Evolutionary conservation across 2,888 invertebrate species (phyloP).

Genomic region (Buathra laborator): DNA sequence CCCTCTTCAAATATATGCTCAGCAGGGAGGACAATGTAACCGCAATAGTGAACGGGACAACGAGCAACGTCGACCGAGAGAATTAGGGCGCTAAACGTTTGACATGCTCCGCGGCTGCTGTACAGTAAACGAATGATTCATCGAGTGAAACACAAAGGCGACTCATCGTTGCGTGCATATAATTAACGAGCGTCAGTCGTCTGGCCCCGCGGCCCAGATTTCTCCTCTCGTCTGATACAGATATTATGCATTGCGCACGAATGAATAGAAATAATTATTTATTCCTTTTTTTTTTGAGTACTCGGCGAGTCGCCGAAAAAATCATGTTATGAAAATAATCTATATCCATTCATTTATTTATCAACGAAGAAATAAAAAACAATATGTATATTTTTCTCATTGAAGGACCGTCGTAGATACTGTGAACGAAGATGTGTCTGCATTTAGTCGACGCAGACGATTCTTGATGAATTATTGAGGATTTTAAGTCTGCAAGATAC

Average conservation of each 20-base stretch:
- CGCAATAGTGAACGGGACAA: slow-evolving; percentile 15
- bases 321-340: too few relatives aligned
- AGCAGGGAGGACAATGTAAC: slow-evolving; percentile 59
- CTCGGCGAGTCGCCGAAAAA: too few relatives aligned
- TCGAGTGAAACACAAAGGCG: not conserved
- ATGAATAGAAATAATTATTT: too few relatives aligned
- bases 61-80: slow-evolving; percentile 26
- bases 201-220: too few relatives aligned
- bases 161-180: not conserved
- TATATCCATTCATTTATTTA: too few relatives aligned
- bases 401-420: too few relatives aligned
- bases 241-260: too few relatives aligned
- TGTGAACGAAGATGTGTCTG: not conserved
- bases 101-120: slow-evolving; percentile 25
- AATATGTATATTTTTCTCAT: not conserved
- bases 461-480: slow-evolving; percentile 25
- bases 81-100: slow-evolving; percentile 56
- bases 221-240: too few relatives aligned
- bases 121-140: slow-evolving; percentile 59
- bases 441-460: slow-evolving; percentile 1
- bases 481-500: slow-evolving; percentile 24
- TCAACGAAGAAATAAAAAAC: not conserved
- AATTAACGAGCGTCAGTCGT: slow-evolving; percentile 1
- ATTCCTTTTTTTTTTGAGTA: too few relatives aligned
- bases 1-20: slow-evolving; percentile 63